These are phyloP conservation scores for Ciconia maguari DNA, from an alignment of 2,113 vertebrate genomes.

Conservation along the genomic window DNA sequence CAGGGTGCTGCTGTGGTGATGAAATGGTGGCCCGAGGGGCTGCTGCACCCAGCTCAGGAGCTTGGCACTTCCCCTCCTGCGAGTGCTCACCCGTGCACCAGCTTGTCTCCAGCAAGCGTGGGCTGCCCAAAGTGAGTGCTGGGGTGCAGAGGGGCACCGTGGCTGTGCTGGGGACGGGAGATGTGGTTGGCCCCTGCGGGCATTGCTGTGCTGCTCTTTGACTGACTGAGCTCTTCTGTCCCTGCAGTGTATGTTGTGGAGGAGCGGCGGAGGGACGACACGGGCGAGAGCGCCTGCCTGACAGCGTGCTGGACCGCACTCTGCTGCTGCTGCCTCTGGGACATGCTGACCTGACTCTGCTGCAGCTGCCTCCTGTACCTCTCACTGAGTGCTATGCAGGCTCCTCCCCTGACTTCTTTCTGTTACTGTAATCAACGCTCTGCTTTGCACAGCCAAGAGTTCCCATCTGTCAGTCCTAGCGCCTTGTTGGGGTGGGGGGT, in stretches of 20 bases:
- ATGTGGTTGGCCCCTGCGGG: rapidly evolving
- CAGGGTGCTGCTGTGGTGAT: rapidly evolving
- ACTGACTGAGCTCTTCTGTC: background rate
- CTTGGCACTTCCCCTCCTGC: background rate
- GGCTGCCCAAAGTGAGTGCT: rapidly evolving
- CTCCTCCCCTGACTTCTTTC: slow-evolving; percentile 60
- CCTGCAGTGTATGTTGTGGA: slow-evolving; percentile 90
- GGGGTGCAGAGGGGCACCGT: rapidly evolving
- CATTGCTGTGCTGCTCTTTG: rapidly evolving
- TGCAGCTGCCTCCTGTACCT: background rate
- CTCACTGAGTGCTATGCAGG: slow-evolving; percentile 46
- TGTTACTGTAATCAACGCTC: slow-evolving; percentile 72
- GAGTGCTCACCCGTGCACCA: rapidly evolving
- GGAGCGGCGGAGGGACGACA: slow-evolving; percentile 86
- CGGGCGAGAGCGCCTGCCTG: slow-evolving; percentile 85
- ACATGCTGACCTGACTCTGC: slow-evolving; percentile 88
- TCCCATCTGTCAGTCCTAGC: slow-evolving; percentile 59
- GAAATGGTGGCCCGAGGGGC: background rate
- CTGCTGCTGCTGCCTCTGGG: slow-evolving; percentile 97
- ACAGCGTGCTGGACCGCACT: slow-evolving; percentile 95
- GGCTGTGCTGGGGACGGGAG: rapidly evolving
- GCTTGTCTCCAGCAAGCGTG: background rate
- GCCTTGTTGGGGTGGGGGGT: slow-evolving; percentile 52
- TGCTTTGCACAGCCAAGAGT: slow-evolving; percentile 69
- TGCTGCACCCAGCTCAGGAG: rapidly evolving